Percentiles rank a stretch among this genome's conserved stretches.
Evolutionary conservation across 2,113 vertebrate genomes (phyloP).

Genomic region (Hemiscyllium ocellatum): DNA sequence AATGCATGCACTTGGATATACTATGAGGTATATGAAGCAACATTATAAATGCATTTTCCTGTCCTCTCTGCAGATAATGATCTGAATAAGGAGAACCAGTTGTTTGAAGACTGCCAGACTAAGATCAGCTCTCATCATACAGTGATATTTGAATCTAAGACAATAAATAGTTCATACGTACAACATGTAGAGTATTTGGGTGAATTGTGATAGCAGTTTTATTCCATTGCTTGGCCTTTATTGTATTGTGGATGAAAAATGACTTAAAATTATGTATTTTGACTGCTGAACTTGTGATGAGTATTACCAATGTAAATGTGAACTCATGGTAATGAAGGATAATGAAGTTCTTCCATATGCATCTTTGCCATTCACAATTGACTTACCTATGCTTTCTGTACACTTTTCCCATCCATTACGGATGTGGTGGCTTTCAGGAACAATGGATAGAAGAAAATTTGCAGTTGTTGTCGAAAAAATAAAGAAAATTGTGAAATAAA

Average conservation of each 20-base stretch:
- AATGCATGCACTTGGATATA: neutral
- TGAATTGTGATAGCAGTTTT: neutral
- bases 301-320: neutral
- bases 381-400: too few species aligned
- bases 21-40: neutral
- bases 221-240: neutral
- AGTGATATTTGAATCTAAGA: neutral
- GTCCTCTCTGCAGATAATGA: neutral
- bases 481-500: too few species aligned
- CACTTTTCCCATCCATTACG: too few species aligned
- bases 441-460: too few species aligned
- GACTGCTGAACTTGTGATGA: neutral
- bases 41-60: neutral
- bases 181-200: neutral
- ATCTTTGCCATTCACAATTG: too few species aligned
- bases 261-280: neutral
- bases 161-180: neutral
- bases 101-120: neutral
- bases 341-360: too few species aligned
- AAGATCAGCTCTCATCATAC: neutral
- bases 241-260: neutral
- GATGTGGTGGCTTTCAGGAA: too few species aligned
- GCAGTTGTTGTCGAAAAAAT: too few species aligned
- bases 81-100: neutral
- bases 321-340: neutral